Evolutionary conservation across 1,140 invertebrate species (phyloP).

Genomic region (Diorhabda sublineata): DNA sequence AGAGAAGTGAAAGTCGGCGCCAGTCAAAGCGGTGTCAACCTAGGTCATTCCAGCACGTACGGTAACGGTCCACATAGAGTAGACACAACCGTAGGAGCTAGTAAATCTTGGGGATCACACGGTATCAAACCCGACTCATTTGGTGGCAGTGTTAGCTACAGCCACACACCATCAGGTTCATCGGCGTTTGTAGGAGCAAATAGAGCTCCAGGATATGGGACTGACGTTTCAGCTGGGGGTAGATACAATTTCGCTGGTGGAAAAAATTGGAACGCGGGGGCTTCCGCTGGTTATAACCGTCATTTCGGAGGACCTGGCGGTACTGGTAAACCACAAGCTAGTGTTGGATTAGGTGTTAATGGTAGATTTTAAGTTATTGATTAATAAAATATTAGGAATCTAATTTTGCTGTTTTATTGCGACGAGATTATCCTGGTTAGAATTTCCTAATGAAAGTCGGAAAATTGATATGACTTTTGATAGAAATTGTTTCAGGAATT

Average conservation of each 20-base stretch:
- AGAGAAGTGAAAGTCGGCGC: constrained; percentile 17
- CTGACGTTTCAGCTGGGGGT: constrained; percentile 22
- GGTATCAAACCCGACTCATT: constrained; percentile 18
- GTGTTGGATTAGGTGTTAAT: constrained; percentile 15
- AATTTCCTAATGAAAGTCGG: too few species aligned
- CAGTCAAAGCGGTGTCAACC: constrained; percentile 5
- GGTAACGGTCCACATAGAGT: constrained; percentile 22
- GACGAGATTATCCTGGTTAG: too few species aligned
- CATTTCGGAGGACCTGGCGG: constrained; percentile 22
- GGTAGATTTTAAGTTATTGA: neutral
- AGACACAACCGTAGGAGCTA: constrained; percentile 17
- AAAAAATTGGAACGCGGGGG: constrained; percentile 15
- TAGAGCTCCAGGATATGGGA: constrained; percentile 15
- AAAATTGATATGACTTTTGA: too few species aligned
- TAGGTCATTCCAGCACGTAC: constrained; percentile 19
- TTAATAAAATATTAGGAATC: neutral
- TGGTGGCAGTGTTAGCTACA: constrained; percentile 24
- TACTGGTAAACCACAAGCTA: constrained; percentile 12
- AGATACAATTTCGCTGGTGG: constrained; percentile 19
- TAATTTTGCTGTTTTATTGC: too few species aligned
- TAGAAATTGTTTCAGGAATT: too few species aligned
- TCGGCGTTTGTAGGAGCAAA: constrained; percentile 17
- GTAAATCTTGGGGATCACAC: constrained; percentile 17
- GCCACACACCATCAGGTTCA: constrained; percentile 22
- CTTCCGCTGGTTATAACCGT: constrained; percentile 19